A percentile compares a stretch with the other conserved stretches of the same genome.
phyloP scores from a whole-genome alignment of 2,888 invertebrate genomes.

The Euphydryas editha region DNA sequence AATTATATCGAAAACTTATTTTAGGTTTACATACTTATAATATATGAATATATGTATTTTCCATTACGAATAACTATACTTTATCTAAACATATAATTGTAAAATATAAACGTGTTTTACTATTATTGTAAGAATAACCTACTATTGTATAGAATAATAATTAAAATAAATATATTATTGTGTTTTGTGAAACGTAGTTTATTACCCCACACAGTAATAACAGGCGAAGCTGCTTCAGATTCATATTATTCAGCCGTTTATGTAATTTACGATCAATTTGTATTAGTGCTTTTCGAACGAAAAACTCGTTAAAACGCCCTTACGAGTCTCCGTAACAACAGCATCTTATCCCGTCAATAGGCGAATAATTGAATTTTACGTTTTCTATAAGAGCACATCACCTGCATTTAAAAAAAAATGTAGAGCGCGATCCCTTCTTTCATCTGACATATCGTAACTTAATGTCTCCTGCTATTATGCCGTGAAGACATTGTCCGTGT shows the following conservation, averaged over 20 bases:
- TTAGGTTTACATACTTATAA: too few species aligned
- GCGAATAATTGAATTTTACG: conserved; percentile 76
- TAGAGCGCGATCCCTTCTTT: conserved; percentile 61
- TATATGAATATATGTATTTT: too few species aligned
- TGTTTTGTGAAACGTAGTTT: conserved; percentile 45
- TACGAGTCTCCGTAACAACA: conserved; percentile 53
- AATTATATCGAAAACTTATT: too few species aligned
- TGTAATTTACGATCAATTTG: conserved; percentile 76
- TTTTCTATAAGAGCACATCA: conserved; percentile 74
- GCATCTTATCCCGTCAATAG: conserved; percentile 68
- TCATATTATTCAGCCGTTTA: conserved; percentile 57
- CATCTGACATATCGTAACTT: conserved; percentile 77
- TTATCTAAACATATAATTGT: background rate
- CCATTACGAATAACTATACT: too few species aligned
- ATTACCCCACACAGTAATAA: conserved; percentile 53
- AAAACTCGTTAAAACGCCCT: conserved; percentile 7
- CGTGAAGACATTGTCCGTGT: conserved; percentile 49
- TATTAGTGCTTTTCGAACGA: conserved; percentile 60
- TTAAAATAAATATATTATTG: background rate
- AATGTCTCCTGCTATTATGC: conserved; percentile 68
- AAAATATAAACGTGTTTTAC: background rate
- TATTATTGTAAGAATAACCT: background rate
- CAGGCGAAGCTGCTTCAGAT: conserved; percentile 53
- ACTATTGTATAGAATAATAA: background rate
- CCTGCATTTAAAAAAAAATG: conserved; percentile 72